Evolutionary conservation across 2,797 vertebrate species (phyloP), one percentile per base, ranked within the genome.

Genomic region (Sebastes diaconus): DNA sequence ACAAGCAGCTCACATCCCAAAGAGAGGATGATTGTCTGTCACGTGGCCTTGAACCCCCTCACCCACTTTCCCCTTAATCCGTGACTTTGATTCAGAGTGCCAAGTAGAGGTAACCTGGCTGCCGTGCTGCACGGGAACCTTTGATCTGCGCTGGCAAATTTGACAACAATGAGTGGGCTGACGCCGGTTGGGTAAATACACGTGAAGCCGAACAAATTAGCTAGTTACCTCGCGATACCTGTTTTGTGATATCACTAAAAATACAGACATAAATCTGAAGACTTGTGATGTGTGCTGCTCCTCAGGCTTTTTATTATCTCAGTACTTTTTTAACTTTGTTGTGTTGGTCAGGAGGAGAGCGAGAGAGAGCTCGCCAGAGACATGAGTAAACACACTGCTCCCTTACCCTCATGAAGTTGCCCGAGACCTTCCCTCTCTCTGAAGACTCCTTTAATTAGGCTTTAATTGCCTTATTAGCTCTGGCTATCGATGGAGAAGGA

Each of bases 381-480:
- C 52, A 68, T 18, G 46, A 92, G 83, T 82, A 90, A 91, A 92
- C 82, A 84, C 71, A 68, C 2, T 16, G n/a, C 80, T 85, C 30
- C 69, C 78, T 84, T 70, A 80, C 79, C 70, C 74, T 87, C 81
- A 59, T 79, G 89, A 90, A 86, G 88, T 84, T 90, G 83, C 81
- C 88, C 36, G 55, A 91, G 91, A 90, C 92, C 84, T 92, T 79
- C 71, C 71, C 60, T 91, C 84, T 91, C 93, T 92, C 90, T 78
- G 87, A 93, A 94, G 93, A 92, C 89, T 93, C 88, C 87, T 94
- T 94, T 94, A 95, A 96, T 96, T 94, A 95, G 91, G 76, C 88
- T 84, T 91, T 95, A 96, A 95, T 95, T 95, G 94, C 90, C 93
- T 95, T 94, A 95, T 96, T 95, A 95, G 93, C 92, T 87, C 59